A percentile compares a stretch with the other conserved stretches of the same genome.
Conservation (phyloP, 2,888 invertebrate genomes). For the Odontothrips loti region DNA sequence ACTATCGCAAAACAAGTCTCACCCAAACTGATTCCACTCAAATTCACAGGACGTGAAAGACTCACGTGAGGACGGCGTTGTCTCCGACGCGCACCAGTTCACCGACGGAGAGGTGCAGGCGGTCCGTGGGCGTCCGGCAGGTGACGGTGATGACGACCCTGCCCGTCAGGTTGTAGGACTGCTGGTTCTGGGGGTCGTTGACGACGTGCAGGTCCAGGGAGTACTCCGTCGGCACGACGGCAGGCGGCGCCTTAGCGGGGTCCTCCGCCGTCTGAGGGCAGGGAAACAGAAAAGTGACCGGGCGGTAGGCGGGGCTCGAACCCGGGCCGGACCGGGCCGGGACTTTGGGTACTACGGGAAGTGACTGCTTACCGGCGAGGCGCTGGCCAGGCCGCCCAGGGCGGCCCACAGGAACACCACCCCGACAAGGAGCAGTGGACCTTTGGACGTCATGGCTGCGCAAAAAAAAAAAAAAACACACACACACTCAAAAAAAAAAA, state of each 20-base stretch:
- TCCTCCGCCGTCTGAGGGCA: not conserved
- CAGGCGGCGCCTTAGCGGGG: not conserved
- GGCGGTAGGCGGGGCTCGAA: not conserved
- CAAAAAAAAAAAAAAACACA: not conserved
- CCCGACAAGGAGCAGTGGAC: not conserved
- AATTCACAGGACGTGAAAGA: too few species aligned
- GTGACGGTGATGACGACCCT: constrained; percentile 13
- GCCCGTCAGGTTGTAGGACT: constrained; percentile 18
- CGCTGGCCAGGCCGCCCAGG: not conserved
- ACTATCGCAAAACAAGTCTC: too few species aligned
- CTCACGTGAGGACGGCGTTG: constrained; percentile 1
- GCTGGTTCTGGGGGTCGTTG: not conserved
- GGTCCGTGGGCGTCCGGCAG: constrained; percentile 6
- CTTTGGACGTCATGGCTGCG: not conserved
- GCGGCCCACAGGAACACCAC: constrained; percentile 2
- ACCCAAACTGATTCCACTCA: too few species aligned
- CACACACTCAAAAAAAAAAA: not conserved
- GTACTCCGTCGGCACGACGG: not conserved
- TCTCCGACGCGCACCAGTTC: not conserved
- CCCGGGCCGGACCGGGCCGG: not conserved
- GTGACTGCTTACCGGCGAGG: not conserved
- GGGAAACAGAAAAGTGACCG: too few species aligned
- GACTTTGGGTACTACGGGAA: too few species aligned
- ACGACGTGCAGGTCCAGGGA: constrained; percentile 12
- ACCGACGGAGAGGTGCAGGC: not conserved